Evolutionary conservation across 2,888 invertebrate genomes (phyloP), one percentile per base, ranked within the genome.

Genomic region (Cosmia trapezina): DNA sequence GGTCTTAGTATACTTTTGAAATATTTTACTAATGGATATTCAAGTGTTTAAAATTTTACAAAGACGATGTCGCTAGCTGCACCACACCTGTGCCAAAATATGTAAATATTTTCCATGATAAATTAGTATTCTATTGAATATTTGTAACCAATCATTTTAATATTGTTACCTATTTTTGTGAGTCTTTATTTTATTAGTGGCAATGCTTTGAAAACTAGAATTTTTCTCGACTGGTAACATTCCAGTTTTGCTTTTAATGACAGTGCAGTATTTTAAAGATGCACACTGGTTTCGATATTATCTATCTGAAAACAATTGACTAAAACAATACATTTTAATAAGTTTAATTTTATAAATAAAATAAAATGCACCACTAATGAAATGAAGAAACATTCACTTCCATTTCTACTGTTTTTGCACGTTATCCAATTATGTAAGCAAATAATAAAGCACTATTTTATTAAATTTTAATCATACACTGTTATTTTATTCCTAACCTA

Each of bases 51-150:
- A 89, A 86, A 84, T 89, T 90, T 90, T 89, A 90, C 87, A 91
- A 90, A 91, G 88, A 90, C 90, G 88, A 90, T 90, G 89, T 91
- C 86, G 90, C 92, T 88, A 87, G 84, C 85, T 85, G 92, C 92
- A 94, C 94, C 94, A 90, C 92, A 93, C 91, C 92, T 94, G 96
- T 96, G 96, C 96, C 96, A 96, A 96, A 88, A 88, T 89, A 89
- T 95, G 93, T 95, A 95, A 92, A 95, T 95, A 95, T 93, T 91
- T 93, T 91, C 93, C 92, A 91, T 90, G 86, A 86, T 78, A 84
- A 78, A 90, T 87, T 86, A 82, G 87, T 88, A 88, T 86, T 88
- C 83, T 88, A 91, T 89, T 89, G 83, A 89, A 88, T 87, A 87
- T 87, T 81, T 84, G 83, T 84, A 87, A 87, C 73, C 86, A 73